A percentile compares a stretch with the other conserved stretches of the same genome.
These are phyloP conservation scores for Rhaphigaster nebulosa DNA, from an alignment of 2,888 invertebrate species.

Conservation along the genomic window DNA sequence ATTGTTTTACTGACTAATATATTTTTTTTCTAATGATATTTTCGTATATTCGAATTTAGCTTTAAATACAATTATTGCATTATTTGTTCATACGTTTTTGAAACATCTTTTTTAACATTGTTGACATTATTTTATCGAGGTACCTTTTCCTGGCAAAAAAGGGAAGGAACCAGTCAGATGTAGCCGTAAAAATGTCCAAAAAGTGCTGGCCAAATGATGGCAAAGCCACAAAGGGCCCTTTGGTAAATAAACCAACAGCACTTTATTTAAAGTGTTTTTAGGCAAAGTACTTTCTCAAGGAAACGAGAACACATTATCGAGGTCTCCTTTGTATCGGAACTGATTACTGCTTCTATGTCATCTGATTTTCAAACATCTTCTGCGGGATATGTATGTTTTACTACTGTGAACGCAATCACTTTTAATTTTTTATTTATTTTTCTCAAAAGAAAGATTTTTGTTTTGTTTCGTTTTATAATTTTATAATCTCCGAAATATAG, in stretches of 20 bases:
- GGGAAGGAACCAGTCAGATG: neutral
- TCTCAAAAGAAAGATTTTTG: too few species aligned
- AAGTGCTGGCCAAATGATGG: neutral
- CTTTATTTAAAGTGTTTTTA: neutral
- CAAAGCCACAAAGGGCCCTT: neutral
- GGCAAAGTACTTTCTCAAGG: neutral
- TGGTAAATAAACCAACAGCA: neutral
- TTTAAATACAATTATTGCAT: too few species aligned
- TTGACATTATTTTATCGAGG: neutral
- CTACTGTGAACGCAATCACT: neutral
- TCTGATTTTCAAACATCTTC: neutral
- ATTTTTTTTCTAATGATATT: too few species aligned
- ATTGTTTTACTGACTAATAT: too few species aligned
- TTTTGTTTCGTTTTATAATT: too few species aligned
- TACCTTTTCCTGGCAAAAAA: neutral
- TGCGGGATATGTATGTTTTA: neutral
- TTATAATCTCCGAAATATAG: too few species aligned
- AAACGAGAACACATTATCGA: neutral
- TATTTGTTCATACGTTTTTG: too few species aligned
- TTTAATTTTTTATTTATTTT: too few species aligned
- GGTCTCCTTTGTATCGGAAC: neutral
- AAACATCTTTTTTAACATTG: too few species aligned
- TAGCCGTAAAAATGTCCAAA: neutral
- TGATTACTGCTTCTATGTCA: neutral
- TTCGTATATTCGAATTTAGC: too few species aligned